Base-by-base conservation (phyloP, 2,113 vertebrate species). In the Nansenia antarctica region DNA sequence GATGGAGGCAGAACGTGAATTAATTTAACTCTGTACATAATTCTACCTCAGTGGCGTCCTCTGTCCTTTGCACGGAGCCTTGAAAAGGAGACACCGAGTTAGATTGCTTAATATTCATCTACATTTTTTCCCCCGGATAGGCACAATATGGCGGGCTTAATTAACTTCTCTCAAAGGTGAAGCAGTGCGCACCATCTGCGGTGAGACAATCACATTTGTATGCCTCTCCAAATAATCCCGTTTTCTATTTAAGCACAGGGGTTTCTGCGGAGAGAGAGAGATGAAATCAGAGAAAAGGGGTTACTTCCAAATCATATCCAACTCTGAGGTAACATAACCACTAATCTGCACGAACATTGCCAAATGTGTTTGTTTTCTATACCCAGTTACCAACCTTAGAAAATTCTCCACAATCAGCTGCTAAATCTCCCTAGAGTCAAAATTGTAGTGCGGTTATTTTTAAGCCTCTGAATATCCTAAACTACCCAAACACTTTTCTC, bases 131-230 rank as follows among this genome's bases (percentile, higher is more conserved):
- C 94, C 94, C 94, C 95, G 94, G 95, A 98, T 94, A 91, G 93
- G 93, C 93, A 95, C 96, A 98, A 98, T 96, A 98, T 98, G 96
- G 94, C 92, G 91, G 95, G 94, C 96, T 98, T 99, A 98, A 99
- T 99, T 98, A 99, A 98, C 96, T 98, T 95, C 95, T 94, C 95
- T 97, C 94, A 97, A 95, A 98, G 97, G 96, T 98, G 98, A 98
- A 98, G 94, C 95, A 94, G 95, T 97, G 95, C 92, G 94, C 95
- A 96, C 98, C 98, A 99, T 98, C 98, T 99, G 98, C 95, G 94
- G 95, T 92, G 95, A 95, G 94, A 97, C 96, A 97, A 97, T 97
- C 94, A 94, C 93, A 94, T 96, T 95, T 94, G 94, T 95, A 93
- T 95, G 95, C 94, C 93, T 94, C 93, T 93, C 93, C 90, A 94